Conservation (phyloP, 2,113 vertebrate species). For the Calyptomena viridis region DNA sequence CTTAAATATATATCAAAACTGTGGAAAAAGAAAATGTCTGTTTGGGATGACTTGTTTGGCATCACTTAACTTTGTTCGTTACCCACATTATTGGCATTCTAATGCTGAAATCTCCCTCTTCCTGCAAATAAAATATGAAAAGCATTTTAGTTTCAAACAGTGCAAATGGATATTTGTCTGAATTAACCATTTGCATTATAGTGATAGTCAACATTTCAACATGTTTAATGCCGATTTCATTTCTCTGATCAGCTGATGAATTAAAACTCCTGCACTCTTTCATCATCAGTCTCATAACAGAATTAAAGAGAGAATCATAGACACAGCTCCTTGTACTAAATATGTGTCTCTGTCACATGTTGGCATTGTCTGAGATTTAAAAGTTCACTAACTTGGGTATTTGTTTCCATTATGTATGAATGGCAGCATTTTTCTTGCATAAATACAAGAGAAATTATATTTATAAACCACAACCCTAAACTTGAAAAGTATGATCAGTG, state of each 20-base stretch:
- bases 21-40: not conserved
- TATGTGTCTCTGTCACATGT: not conserved
- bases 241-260: not conserved
- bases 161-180: not conserved
- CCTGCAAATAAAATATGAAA: not conserved
- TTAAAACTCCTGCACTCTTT: not conserved
- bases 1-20: not conserved
- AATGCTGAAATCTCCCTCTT: not conserved
- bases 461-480: not conserved
- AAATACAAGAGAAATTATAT: not conserved
- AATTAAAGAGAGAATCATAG: not conserved
- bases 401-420: not conserved
- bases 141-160: not conserved
- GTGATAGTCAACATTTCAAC: not conserved
- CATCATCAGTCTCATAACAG: not conserved
- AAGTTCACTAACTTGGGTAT: conserved; percentile 23
- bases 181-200: not conserved
- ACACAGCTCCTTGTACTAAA: not conserved
- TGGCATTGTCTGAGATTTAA: not conserved
- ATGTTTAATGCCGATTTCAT: not conserved
- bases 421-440: not conserved
- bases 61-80: not conserved
- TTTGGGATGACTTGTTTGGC: not conserved
- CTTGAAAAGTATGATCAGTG: not conserved
- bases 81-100: not conserved